Evolutionary conservation across 2,888 invertebrate species (phyloP).

Genomic region (Melanargia galathea): DNA sequence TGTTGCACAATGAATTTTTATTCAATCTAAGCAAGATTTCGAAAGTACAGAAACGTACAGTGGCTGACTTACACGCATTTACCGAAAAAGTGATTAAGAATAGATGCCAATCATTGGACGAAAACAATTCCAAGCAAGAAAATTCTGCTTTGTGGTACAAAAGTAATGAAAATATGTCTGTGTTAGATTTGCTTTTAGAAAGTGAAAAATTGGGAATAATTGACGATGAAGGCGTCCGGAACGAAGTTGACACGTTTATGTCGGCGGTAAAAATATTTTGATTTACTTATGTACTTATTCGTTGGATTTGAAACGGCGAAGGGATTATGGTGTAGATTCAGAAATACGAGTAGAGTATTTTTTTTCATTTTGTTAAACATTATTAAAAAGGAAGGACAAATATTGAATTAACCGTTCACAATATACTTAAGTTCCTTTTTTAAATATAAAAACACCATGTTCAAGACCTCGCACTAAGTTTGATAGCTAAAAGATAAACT

Average conservation of each 20-base stretch:
- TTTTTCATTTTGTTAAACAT: no score
- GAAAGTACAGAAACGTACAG: not conserved
- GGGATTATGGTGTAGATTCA: no score
- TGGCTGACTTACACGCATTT: slow-evolving; percentile 8
- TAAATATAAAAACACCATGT: no score
- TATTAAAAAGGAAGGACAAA: no score
- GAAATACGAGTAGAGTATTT: no score
- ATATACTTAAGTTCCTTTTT: no score
- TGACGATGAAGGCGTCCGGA: slow-evolving; percentile 82
- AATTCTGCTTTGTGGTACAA: not conserved
- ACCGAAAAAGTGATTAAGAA: slow-evolving; percentile 10
- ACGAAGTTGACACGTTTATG: slow-evolving; percentile 88
- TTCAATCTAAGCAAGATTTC: slow-evolving; percentile 1
- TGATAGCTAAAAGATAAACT: no score
- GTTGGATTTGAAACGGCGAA: not conserved
- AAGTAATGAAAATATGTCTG: slow-evolving; percentile 78
- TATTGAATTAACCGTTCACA: no score
- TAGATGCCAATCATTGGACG: not conserved
- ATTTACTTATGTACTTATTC: not conserved
- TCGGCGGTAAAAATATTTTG: slow-evolving; percentile 79
- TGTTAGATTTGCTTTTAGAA: slow-evolving; percentile 84
- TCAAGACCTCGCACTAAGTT: no score
- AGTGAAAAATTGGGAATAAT: slow-evolving; percentile 80
- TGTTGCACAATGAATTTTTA: slow-evolving; percentile 10
- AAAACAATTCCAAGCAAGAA: not conserved